Base-by-base conservation (phyloP, 1,140 invertebrate genomes). In the Heliothis virescens region DNA sequence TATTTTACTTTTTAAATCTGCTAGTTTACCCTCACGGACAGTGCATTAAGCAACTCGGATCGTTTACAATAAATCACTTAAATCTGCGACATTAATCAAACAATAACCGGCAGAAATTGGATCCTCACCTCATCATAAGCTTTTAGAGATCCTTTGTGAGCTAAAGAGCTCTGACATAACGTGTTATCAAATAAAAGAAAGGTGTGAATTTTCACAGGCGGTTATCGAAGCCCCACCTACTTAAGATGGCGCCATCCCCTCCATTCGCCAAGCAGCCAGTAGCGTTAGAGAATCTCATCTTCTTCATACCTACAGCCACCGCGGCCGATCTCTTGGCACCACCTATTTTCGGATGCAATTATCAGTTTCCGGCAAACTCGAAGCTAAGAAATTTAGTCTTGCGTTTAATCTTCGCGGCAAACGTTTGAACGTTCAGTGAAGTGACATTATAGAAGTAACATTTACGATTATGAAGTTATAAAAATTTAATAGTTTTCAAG, bases 161-260 rank as follows among this genome's bases (percentile, higher is more conserved):
- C 85, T 90, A 90, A 93, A 92, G 91, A 90, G 90, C 89, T 86
- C 90, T 92, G 89, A 94, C 90, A 92, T 91, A 93, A 92, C 90
- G 89, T 90, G 89, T 92, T 93, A 94, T 89, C 91, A 93, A 94
- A 94, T 94, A 94, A 92, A 94, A 94, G 93, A 93, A 94, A 94
- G 93, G 93, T 94, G 93, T 93, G 93, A 94, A 94, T 91, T 92
- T 94, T 94, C 92, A 88, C 93, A 93, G 89, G 87, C 90, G 90
- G 87, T 86, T 82, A 82, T 67, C 59, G 85, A 90, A 72, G 92
- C 93, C 86, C 90, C 93, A 86, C 93, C 93, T 87, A 88, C 92
- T 86, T 89, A 94, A 94, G 89, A 94, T 94, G 93, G 93, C 91
- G 92, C 82, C 85, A 86, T 87, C 92, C 93, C 92, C 90, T 86